Conservation (phyloP, 2,888 invertebrate genomes). For the Meiosimyza decipiens region DNA sequence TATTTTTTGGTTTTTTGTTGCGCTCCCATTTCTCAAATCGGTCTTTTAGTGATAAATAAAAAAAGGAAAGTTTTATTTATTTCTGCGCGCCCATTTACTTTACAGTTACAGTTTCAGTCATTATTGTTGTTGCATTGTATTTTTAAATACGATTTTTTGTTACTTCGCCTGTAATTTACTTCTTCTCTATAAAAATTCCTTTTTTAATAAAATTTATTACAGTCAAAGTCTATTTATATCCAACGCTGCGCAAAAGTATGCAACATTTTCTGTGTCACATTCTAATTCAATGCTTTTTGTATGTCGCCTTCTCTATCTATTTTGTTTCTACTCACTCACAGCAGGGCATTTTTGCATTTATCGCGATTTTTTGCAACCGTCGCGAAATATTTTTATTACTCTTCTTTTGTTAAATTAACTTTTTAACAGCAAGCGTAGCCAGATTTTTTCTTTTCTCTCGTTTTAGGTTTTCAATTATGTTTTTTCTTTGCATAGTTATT, state of each 20-base stretch:
- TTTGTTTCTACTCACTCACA: background rate
- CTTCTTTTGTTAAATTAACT: slow-evolving; percentile 1
- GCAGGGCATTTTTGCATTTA: background rate
- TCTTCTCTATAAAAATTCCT: too few relatives aligned
- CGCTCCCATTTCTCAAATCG: too few relatives aligned
- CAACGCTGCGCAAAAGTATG: slow-evolving; percentile 1
- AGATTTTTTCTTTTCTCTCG: background rate
- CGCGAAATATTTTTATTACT: slow-evolving; percentile 20
- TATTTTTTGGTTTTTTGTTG: too few relatives aligned
- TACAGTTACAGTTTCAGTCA: too few relatives aligned
- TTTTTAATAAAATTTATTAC: slow-evolving; percentile 4
- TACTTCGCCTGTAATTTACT: too few relatives aligned
- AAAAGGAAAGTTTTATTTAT: too few relatives aligned
- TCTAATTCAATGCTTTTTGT: background rate
- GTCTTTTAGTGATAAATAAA: too few relatives aligned
- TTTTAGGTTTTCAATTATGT: too few relatives aligned
- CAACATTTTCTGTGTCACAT: slow-evolving; percentile 1
- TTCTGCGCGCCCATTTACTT: too few relatives aligned
- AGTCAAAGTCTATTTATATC: background rate
- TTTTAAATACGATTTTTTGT: too few relatives aligned
- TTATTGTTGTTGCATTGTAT: too few relatives aligned
- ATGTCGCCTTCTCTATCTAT: background rate
- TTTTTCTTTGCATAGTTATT: too few relatives aligned
- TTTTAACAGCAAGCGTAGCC: slow-evolving; percentile 10
- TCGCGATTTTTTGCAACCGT: slow-evolving; percentile 2